Conservation (phyloP, 2,113 vertebrate species). For the Lophura nycthemera region DNA sequence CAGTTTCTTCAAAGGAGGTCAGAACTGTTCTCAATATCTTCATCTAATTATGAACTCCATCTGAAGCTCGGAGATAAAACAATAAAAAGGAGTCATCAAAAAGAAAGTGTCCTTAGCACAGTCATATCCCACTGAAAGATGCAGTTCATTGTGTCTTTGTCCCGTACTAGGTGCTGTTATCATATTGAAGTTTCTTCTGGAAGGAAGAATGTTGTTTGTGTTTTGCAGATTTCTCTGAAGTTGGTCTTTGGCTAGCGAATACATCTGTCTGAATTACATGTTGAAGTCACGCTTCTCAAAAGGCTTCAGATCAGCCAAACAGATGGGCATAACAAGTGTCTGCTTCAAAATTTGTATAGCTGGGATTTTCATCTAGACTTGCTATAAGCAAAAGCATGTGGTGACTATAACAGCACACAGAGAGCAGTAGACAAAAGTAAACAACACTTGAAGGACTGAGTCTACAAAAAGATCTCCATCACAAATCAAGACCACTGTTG, state of each 20-base stretch:
- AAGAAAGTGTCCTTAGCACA: conserved; percentile 16
- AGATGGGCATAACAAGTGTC: conserved; percentile 45
- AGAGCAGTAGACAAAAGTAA: neutral
- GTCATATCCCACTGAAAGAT: conserved; percentile 22
- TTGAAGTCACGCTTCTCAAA: neutral
- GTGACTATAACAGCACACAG: neutral
- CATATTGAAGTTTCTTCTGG: conserved; percentile 54
- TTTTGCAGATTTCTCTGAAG: conserved; percentile 25
- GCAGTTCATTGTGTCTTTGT: neutral
- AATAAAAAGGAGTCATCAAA: neutral
- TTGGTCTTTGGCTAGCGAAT: conserved; percentile 42
- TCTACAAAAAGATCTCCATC: neutral
- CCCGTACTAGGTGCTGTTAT: conserved; percentile 19
- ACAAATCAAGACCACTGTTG: neutral
- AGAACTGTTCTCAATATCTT: neutral
- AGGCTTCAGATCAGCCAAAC: conserved; percentile 46
- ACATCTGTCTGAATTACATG: conserved; percentile 19
- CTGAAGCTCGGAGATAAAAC: neutral
- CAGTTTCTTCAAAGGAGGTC: neutral
- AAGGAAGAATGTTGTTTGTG: conserved; percentile 10
- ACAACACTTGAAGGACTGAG: neutral
- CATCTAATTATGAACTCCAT: neutral
- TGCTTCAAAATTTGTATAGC: conserved; percentile 25
- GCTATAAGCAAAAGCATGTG: neutral
- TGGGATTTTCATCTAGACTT: conserved; percentile 42